phyloP scores from a whole-genome alignment of 2,113 vertebrate species.

The Crotophaga sulcirostris region DNA sequence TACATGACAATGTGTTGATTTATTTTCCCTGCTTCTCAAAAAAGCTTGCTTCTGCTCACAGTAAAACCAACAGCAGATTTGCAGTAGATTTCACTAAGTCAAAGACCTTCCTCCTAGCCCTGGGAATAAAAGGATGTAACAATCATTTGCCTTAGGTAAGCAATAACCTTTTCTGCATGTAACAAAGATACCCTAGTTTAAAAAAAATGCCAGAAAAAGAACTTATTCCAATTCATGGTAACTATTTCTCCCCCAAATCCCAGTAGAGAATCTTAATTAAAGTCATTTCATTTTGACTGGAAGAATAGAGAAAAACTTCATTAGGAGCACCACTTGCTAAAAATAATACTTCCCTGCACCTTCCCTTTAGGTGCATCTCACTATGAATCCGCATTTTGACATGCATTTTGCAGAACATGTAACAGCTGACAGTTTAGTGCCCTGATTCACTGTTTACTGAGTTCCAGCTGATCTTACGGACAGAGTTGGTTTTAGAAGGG shows the following conservation, averaged over 20 bases:
- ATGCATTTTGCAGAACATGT: accelerated
- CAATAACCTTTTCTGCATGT: background rate
- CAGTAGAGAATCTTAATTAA: background rate
- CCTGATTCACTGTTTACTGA: background rate
- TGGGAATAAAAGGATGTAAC: background rate
- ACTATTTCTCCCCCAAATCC: background rate
- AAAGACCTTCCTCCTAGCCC: background rate
- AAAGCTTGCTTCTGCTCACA: background rate
- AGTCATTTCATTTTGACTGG: background rate
- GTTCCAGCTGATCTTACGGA: background rate
- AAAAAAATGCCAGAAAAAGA: background rate
- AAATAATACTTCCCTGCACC: background rate
- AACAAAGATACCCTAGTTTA: background rate
- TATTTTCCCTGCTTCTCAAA: background rate
- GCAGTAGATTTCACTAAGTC: background rate
- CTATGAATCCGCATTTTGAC: background rate
- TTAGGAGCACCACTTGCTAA: background rate
- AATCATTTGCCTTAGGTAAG: background rate
- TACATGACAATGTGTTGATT: background rate
- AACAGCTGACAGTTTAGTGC: background rate
- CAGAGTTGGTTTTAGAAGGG: background rate
- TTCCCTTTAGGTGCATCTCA: background rate
- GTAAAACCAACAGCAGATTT: background rate
- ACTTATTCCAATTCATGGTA: accelerated
- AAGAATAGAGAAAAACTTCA: background rate